phyloP scores from a whole-genome alignment of 2,113 vertebrate species.

The Tretioscincus oriximinensis region DNA sequence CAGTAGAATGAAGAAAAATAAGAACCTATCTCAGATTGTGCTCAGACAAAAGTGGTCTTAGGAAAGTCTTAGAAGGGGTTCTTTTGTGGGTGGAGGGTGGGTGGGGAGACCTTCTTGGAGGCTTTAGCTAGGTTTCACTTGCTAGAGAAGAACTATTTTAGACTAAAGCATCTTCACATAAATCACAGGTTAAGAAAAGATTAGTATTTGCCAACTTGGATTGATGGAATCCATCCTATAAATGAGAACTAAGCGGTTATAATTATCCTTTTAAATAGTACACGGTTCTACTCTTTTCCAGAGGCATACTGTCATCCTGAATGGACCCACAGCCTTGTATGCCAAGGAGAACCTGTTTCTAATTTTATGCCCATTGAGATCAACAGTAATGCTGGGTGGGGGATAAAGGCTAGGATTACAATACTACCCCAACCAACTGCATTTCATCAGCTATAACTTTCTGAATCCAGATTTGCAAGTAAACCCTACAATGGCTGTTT shows the following conservation, averaged over 20 bases:
- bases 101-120: conserved; percentile 34
- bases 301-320: conserved; percentile 60
- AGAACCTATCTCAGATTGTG: neutral
- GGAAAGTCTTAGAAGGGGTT: neutral
- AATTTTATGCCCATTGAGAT: conserved; percentile 85
- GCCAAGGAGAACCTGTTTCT: conserved; percentile 81
- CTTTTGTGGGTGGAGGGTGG: neutral
- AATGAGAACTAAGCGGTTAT: conserved; percentile 37
- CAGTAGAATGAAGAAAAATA: conserved; percentile 37
- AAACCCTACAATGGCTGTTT: conserved; percentile 81
- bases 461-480: conserved; percentile 84
- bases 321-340: conserved; percentile 72
- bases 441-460: conserved; percentile 84
- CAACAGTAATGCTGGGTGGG: conserved; percentile 80
- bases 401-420: conserved; percentile 83
- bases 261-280: conserved; percentile 57
- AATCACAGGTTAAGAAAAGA: conserved; percentile 32
- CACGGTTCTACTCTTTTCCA: conserved; percentile 55
- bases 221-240: conserved; percentile 20
- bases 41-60: conserved; percentile 36
- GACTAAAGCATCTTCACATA: conserved; percentile 31
- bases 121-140: conserved; percentile 40
- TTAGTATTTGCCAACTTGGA: conserved; percentile 49
- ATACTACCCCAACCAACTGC: conserved; percentile 77
- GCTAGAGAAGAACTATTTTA: conserved; percentile 38